These are phyloP conservation scores for Diplazon laetatorius DNA, from an alignment of 2,888 invertebrate species.

Conservation along the genomic window DNA sequence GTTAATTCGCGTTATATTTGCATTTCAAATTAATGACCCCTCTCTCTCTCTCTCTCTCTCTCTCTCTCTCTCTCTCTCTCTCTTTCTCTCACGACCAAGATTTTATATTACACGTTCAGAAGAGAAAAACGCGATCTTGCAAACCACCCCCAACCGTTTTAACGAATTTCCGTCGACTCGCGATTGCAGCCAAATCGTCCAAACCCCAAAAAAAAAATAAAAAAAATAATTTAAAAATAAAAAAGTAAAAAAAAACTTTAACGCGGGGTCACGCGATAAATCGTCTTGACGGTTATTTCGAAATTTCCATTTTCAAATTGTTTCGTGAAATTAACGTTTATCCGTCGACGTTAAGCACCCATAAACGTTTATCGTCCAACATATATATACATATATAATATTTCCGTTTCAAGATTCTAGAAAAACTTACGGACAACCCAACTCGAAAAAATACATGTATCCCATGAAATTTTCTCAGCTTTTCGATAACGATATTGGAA, in stretches of 20 bases:
- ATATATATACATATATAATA: no score
- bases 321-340: constrained; percentile 61
- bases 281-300: constrained; percentile 8
- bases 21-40: constrained; percentile 61
- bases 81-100: constrained; percentile 47
- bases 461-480: no score
- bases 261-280: constrained; percentile 31
- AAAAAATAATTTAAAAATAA: not conserved
- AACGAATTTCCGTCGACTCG: not conserved
- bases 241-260: constrained; percentile 12
- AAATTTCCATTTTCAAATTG: constrained; percentile 62
- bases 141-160: not conserved
- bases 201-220: no score
- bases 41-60: no score
- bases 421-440: no score
- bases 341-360: constrained; percentile 22
- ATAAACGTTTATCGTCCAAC: constrained; percentile 25
- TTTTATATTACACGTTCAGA: constrained; percentile 56
- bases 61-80: no score
- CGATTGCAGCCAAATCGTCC: constrained; percentile 16
- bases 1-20: constrained; percentile 57
- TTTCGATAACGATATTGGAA: no score
- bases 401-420: no score
- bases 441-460: no score
- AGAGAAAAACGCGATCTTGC: constrained; percentile 42